Evolutionary conservation across 2,113 vertebrate genomes (phyloP).

Genomic region (Balaenoptera acutorostrata): DNA sequence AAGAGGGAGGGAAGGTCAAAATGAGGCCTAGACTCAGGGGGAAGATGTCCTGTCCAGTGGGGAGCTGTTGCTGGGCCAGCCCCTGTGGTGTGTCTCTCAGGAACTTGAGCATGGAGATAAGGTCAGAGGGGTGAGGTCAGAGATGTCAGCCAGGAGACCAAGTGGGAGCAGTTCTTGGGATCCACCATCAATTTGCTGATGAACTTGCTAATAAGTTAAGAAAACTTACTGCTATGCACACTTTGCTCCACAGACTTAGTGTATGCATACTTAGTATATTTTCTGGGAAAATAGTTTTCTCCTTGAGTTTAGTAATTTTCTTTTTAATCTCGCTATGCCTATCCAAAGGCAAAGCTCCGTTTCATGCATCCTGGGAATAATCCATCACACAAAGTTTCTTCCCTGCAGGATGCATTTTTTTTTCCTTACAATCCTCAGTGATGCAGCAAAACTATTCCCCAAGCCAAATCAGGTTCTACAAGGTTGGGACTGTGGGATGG

Average conservation of each 20-base stretch:
- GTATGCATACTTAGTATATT: neutral
- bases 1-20: accelerated
- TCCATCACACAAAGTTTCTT: neutral
- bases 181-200: neutral
- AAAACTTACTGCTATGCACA: neutral
- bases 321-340: neutral
- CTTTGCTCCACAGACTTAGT: neutral
- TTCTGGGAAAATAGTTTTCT: neutral
- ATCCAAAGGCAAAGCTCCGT: neutral
- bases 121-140: neutral
- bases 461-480: neutral
- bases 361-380: neutral
- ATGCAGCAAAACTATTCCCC: neutral
- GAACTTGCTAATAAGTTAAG: neutral
- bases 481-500: neutral
- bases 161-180: neutral
- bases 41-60: neutral
- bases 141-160: neutral
- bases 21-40: neutral
- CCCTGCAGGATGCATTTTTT: neutral
- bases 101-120: neutral
- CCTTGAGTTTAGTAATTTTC: neutral
- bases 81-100: neutral
- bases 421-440: neutral
- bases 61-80: neutral